A percentile compares a stretch with the other conserved stretches of the same genome.
phyloP scores from a whole-genome alignment of 2,113 vertebrate species.

The Columbina picui region DNA sequence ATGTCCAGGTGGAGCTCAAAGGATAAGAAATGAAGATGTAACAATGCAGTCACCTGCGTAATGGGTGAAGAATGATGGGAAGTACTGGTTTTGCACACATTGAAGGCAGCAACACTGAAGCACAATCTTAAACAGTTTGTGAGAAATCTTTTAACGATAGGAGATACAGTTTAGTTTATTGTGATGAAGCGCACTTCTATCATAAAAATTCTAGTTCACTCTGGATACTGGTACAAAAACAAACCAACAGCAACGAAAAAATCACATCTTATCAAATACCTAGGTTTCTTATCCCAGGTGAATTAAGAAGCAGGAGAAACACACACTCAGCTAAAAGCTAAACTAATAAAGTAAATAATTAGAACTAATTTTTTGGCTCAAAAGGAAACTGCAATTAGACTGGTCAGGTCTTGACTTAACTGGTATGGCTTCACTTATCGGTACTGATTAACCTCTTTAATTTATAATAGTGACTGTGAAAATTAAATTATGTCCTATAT shows the following conservation, averaged over 20 bases:
- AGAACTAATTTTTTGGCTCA: neutral
- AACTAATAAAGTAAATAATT: neutral
- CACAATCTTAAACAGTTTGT: neutral
- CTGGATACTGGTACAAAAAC: neutral
- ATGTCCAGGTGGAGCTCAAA: neutral
- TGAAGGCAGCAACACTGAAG: neutral
- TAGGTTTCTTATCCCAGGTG: neutral
- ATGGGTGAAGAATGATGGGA: no score
- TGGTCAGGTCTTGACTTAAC: neutral
- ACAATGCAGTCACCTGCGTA: accelerated
- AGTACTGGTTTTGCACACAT: neutral
- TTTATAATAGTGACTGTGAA: neutral
- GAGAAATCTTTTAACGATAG: neutral
- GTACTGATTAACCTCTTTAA: neutral
- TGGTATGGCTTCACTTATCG: neutral
- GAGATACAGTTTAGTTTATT: neutral
- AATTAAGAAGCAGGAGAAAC: neutral
- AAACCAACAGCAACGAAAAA: neutral
- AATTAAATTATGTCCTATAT: neutral
- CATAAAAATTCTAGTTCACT: neutral
- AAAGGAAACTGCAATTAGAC: neutral
- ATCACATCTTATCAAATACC: neutral
- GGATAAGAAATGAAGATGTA: neutral
- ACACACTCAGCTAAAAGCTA: neutral
- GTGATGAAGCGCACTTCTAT: neutral